Evolutionary conservation across 1,140 invertebrate genomes (phyloP).

Genomic region (Drosophila persimilis): DNA sequence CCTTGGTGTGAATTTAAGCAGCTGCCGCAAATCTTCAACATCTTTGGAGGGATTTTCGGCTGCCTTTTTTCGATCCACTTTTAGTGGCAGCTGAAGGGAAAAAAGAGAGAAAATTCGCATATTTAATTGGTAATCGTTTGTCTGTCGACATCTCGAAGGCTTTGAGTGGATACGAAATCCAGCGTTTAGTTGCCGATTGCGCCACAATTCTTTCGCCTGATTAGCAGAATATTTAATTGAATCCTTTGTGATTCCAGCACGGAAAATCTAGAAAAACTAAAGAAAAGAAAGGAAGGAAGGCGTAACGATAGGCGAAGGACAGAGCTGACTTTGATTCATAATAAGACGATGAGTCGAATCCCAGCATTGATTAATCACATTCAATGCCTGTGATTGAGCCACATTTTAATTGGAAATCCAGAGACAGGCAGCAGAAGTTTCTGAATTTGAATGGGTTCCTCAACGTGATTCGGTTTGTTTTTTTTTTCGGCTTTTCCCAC

Average conservation of each 20-base stretch:
- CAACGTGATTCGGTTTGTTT: slow-evolving; percentile 31
- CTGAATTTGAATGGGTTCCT: slow-evolving; percentile 30
- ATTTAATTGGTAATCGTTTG: slow-evolving; percentile 62
- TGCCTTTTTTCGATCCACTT: background rate
- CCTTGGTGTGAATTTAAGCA: slow-evolving; percentile 36
- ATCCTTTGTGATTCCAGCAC: slow-evolving; percentile 47
- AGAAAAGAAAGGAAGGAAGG: slow-evolving; percentile 25
- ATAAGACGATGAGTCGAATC: slow-evolving; percentile 47
- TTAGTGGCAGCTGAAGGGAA: slow-evolving; percentile 7
- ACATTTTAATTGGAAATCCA: slow-evolving; percentile 61
- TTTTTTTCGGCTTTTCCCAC: background rate
- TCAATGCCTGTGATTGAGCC: slow-evolving; percentile 27
- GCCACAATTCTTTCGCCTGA: slow-evolving; percentile 53
- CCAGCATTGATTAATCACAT: slow-evolving; percentile 55
- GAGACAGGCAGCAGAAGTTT: slow-evolving; percentile 29
- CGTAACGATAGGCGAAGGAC: slow-evolving; percentile 21
- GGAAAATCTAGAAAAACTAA: background rate
- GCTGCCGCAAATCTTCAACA: slow-evolving; percentile 7
- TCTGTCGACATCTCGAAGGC: slow-evolving; percentile 49
- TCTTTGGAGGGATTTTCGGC: too few species aligned
- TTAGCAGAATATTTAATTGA: slow-evolving; percentile 63
- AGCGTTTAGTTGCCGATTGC: slow-evolving; percentile 47
- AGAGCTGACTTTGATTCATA: slow-evolving; percentile 49
- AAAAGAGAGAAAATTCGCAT: slow-evolving; percentile 46
- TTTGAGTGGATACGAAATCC: slow-evolving; percentile 30